Evolutionary conservation across 2,797 vertebrate species (phyloP).

Genomic region (Carcharodon carcharias): DNA sequence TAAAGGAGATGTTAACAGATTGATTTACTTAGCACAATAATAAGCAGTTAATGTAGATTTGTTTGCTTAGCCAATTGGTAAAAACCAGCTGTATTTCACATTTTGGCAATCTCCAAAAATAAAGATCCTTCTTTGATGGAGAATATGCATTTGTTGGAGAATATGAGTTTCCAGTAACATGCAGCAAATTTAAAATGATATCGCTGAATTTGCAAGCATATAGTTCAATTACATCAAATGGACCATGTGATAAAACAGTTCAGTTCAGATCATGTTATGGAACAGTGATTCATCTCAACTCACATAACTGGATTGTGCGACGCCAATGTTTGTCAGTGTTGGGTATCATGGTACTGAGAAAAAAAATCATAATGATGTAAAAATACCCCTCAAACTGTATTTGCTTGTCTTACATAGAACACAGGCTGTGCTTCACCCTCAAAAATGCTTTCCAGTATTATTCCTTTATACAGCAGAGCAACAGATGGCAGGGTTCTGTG

Average conservation of each 20-base stretch:
- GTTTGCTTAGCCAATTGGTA: background rate
- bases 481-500: constrained; percentile 22
- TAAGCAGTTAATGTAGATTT: background rate
- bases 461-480: background rate
- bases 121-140: background rate
- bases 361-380: background rate
- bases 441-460: background rate
- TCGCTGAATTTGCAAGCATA: background rate
- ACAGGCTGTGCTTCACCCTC: background rate
- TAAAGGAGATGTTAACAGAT: background rate
- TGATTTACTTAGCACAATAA: background rate
- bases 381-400: background rate
- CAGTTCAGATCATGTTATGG: background rate
- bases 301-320: background rate
- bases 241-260: background rate
- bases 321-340: background rate
- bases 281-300: background rate
- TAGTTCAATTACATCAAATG: background rate
- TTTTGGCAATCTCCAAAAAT: background rate
- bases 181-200: background rate
- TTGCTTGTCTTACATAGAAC: background rate
- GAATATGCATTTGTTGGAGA: background rate
- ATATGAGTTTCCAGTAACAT: background rate
- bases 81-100: background rate
- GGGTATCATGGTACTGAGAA: background rate